Base-by-base conservation (phyloP, 2,888 invertebrate species). In the Chrysopilus asiliformis region DNA sequence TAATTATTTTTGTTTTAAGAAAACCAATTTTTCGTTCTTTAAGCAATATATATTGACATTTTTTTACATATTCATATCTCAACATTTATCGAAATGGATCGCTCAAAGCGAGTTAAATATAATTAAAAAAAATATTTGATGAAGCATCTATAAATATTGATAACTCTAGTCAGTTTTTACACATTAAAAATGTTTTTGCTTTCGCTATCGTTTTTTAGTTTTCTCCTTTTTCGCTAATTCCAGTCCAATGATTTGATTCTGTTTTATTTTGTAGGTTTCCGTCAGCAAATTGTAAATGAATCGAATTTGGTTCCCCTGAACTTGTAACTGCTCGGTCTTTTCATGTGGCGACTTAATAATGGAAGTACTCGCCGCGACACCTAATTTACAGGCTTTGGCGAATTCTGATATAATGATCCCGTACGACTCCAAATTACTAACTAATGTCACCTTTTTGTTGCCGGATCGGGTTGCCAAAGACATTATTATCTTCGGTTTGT, bases 401-500 rank as follows among this genome's bases (percentile, higher is more conserved):
- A 94, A 79, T 51, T 80, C 79, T 17, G 71, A 62, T 40, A 86
- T 67, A 49, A 76, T 77, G 49, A 94, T 83, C 18, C 91, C 90
- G 62, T 78, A 94, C 40, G 74, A 65, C 55, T 90, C 86, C 53
- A 94, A 69, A 65, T 94, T 91, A 48, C 86, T 85, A 3, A 95
- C 75, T 34, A 93, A 61, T 2, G 94, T 94, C 35, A 86, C 90
- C 71, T 89, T 90, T 58, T 93, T 93, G 57, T 87, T 87, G 15
- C 85, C 82, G 15, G 80, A 75, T 40, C 91, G 66, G n/a, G 75
- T 76, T 14, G 74, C 77, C 5, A 87, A 72, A 12, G 73, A 73
- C 65, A 93, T 77, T 47, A 72, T 74, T 46, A 93, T 76, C 4
- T 83, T 78, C 22, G 81, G 77, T 33, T 89, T 67, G 56, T 79